These are phyloP conservation scores for Laothoe populi DNA, from an alignment of 2,888 invertebrate species.

Conservation along the genomic window DNA sequence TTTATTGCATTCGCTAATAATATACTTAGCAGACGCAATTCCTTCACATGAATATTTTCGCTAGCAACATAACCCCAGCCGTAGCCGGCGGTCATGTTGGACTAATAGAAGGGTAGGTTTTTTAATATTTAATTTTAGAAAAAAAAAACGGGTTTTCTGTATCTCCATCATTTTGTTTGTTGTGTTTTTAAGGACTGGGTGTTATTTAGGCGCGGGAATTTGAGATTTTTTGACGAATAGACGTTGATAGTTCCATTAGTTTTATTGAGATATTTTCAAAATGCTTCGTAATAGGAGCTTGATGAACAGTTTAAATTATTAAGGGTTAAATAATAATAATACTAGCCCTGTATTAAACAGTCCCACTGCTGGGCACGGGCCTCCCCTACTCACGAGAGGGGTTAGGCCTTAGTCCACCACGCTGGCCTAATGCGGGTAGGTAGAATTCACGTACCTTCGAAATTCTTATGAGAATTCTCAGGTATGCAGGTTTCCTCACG, in stretches of 20 bases:
- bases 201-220: background rate
- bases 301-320: background rate
- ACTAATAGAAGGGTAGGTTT: slow-evolving; percentile 54
- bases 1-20: too few relatives aligned
- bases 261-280: slow-evolving; percentile 5
- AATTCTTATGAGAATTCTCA: too few relatives aligned
- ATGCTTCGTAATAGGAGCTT: background rate
- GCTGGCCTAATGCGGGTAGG: too few relatives aligned
- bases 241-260: background rate
- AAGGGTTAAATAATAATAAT: background rate
- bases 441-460: too few relatives aligned
- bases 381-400: too few relatives aligned
- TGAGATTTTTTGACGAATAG: background rate
- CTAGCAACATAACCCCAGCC: slow-evolving; percentile 37
- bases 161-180: slow-evolving; percentile 47
- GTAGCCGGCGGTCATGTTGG: slow-evolving; percentile 43
- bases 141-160: slow-evolving; percentile 39
- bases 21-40: too few relatives aligned
- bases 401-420: too few relatives aligned
- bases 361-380: too few relatives aligned
- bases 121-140: slow-evolving; percentile 45
- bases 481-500: too few relatives aligned
- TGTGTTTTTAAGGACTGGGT: slow-evolving; percentile 41
- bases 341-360: too few relatives aligned
- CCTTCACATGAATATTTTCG: slow-evolving; percentile 27